Base-by-base conservation (phyloP, 2,113 vertebrate species). In the Pomatostomus ruficeps region DNA sequence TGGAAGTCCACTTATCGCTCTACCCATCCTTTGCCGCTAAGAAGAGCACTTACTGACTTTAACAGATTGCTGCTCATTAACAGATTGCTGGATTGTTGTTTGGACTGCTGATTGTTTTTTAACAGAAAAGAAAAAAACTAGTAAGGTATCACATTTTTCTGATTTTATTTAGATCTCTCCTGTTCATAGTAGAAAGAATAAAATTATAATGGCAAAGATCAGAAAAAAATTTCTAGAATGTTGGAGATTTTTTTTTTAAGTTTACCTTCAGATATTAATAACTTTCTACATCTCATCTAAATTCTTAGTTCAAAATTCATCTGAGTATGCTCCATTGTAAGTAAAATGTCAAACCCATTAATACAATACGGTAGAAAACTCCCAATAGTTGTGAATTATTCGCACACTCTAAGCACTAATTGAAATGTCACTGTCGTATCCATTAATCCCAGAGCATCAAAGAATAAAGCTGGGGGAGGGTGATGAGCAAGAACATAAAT, bases 351-450 rank as follows among this genome's bases (percentile, higher is more conserved):
- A 95, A 95, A 91, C 77, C 83, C 91, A 94, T 96, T 91, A 86
- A 97, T 94, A 95, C 95, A 93, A 88, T 97, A 97, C 96, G 97
- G 95, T 97, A 98, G 95, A 97, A 98, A 98, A 95, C 89, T 97
- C 83, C 93, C 96, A 97, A 96, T 95, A 97, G 84, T 70, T 85
- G 91, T 95, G 97, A 98, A 96, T 98, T 97, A 98, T 97, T 91
- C 12, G 58, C 82, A 95, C 96, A 95, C 92, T 74, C 96, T 89
- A 96, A 98, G 96, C 94, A 92, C 95, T 96, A 97, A 97, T 91
- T 97, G 95, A 97, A 97, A 97, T 95, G 96, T 97, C 94, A 91
- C 92, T 95, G 90, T 90, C 2, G 20, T 88, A 91, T 90, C 95
- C 94, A 97, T 97, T 97, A 97, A 97, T 97, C 96, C 86, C 88